Evolutionary conservation across 2,888 invertebrate genomes (phyloP), one percentile per base, ranked within the genome.

Genomic region (Drosophila anomelani): DNA sequence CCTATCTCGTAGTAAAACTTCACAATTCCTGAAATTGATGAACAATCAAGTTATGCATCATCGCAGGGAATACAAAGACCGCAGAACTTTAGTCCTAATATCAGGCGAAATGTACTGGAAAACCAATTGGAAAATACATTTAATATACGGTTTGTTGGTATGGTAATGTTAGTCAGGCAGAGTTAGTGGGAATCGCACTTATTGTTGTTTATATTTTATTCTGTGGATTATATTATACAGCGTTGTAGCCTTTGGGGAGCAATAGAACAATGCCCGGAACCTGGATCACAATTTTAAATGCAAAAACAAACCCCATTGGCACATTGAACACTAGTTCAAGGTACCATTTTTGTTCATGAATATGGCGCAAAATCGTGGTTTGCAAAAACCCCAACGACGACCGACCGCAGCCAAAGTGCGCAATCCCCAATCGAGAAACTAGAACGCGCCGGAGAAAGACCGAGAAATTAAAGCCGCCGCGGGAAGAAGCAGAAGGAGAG

Each of bases 311-410:
- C 12, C 29, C 29, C 41, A 15, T 15, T 23, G 20, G 46, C 36
- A 47, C 55, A 55, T 39, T 66, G 68, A 66, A 49, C 68, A 49
- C 66, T 66, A 61, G 66, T 49, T 49, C 66, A 68, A 68, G 66
- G 66, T 63, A 54, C 34, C 34, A 39, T 20, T 38, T 32, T 32
- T 53, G 51, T 53, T 44, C 55, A 36, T 38, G 56, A 56, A 44
- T 61, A 43, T 53, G 20, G 34, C 36, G 46, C 54, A 39, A 54
- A 64, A 20, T 38, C 15, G 67, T 20, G 29, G 23, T 39, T 67
- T 36, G 64, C 64, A 43, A 68, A 67, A 56, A 36, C 49, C 55
- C 68, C 55, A 23, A 15, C 36, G 23, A 23, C 3, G 15, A 15
- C 3, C 36, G 23, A 56, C 34, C 68, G 29, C 55, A 56, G 41